phyloP scores from a whole-genome alignment of 1,140 invertebrate species.

The Dendroctonus valens region DNA sequence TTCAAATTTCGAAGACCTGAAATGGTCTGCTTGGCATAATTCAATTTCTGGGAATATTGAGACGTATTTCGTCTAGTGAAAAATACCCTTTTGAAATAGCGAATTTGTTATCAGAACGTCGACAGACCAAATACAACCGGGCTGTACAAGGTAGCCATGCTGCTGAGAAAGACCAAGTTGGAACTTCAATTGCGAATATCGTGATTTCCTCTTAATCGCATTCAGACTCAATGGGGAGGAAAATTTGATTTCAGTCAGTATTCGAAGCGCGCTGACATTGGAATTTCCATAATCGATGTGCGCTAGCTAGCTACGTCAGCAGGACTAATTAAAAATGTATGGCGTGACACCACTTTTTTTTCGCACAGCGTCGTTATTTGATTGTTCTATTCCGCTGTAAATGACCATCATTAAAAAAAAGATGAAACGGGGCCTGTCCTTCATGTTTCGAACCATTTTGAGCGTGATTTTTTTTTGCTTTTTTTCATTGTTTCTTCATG shows the following conservation, averaged over 20 bases:
- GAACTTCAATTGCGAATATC: constrained; percentile 14
- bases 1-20: too few relatives aligned
- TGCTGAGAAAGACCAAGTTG: constrained; percentile 5
- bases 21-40: too few relatives aligned
- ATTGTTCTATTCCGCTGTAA: not conserved
- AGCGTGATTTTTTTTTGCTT: too few relatives aligned
- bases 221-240: constrained; percentile 43
- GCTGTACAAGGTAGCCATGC: constrained; percentile 13
- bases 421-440: too few relatives aligned
- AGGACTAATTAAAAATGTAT: constrained; percentile 45
- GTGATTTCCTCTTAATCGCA: constrained; percentile 41
- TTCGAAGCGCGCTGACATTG: constrained; percentile 33
- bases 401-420: not conserved
- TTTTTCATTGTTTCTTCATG: too few relatives aligned
- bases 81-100: too few relatives aligned
- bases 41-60: too few relatives aligned
- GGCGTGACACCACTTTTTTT: constrained; percentile 19
- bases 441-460: too few relatives aligned
- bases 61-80: too few relatives aligned
- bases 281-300: constrained; percentile 44
- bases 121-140: too few relatives aligned
- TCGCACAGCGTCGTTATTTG: constrained; percentile 1
- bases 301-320: constrained; percentile 22
- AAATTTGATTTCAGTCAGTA: constrained; percentile 40
- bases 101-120: too few relatives aligned